phyloP scores from a whole-genome alignment of 2,888 invertebrate species.

The Ophion slaviceki region DNA sequence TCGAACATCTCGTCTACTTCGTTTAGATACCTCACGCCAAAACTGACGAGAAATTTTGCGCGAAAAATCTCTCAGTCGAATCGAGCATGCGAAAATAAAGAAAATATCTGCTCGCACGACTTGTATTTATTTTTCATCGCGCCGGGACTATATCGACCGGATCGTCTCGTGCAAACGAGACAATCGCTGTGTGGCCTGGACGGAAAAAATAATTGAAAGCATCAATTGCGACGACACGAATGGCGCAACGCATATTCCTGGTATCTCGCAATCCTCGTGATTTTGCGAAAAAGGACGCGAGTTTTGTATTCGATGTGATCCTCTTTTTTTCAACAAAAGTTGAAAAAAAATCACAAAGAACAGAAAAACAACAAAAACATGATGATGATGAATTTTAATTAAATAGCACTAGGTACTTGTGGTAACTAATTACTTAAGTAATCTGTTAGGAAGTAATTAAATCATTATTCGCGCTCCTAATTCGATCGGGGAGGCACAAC shows the following conservation, averaged over 20 bases:
- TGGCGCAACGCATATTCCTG: not conserved
- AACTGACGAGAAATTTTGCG: not conserved
- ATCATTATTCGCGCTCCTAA: too few species aligned
- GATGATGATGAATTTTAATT: too few species aligned
- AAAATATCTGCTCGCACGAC: not conserved
- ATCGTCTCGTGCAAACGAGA: slow-evolving; percentile 22
- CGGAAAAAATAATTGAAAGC: slow-evolving; percentile 2
- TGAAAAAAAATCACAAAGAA: too few species aligned
- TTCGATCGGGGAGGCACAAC: too few species aligned
- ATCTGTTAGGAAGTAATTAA: too few species aligned
- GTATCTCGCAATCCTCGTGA: not conserved
- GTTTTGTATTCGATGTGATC: not conserved
- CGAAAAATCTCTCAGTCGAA: too few species aligned
- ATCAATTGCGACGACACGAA: not conserved
- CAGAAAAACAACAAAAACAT: too few species aligned
- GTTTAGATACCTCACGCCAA: slow-evolving; percentile 1
- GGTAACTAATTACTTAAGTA: too few species aligned
- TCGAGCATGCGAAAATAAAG: not conserved
- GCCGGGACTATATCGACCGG: not conserved
- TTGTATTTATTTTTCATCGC: slow-evolving; percentile 49
- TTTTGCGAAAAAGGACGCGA: not conserved
- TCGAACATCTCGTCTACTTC: slow-evolving; percentile 1
- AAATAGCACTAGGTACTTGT: too few species aligned
- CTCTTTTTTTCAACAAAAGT: not conserved
- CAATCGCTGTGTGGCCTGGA: not conserved